phyloP scores from a whole-genome alignment of 2,113 vertebrate genomes.

The Euleptes europaea region DNA sequence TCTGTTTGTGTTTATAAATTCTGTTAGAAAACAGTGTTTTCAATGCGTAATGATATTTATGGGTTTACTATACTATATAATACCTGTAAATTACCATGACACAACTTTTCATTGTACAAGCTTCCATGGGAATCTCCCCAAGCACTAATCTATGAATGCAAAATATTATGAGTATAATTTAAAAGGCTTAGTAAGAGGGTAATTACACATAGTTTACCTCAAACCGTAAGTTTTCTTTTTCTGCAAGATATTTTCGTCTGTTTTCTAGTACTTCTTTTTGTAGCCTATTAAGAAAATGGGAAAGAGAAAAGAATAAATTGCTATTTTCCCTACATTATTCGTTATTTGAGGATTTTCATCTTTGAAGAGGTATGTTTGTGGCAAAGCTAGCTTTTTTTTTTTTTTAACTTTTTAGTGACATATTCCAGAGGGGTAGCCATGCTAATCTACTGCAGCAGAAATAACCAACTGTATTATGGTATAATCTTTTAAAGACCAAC shows the following conservation, averaged over 20 bases:
- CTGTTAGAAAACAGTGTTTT: not conserved
- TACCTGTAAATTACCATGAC: not conserved
- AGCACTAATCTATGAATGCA: not conserved
- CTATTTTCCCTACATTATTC: not conserved
- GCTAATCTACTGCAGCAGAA: not conserved
- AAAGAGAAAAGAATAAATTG: not conserved
- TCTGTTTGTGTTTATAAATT: not conserved
- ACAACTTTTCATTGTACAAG: not conserved
- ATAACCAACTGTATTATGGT: not conserved
- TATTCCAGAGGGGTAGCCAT: not conserved
- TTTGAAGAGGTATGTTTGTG: not conserved
- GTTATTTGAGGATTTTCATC: not conserved
- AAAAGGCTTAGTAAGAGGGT: not conserved
- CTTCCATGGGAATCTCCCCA: not conserved
- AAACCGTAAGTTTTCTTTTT: conserved; percentile 58
- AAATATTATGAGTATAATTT: not conserved
- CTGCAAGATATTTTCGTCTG: conserved; percentile 67
- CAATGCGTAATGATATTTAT: not conserved
- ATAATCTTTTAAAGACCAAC: not conserved
- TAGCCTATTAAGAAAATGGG: conserved; percentile 63
- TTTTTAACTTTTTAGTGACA: not conserved
- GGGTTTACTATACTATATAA: not conserved
- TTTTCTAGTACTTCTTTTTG: conserved; percentile 62
- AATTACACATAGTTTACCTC: conserved; percentile 63
- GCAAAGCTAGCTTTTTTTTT: not conserved